Percentiles rank a stretch among this genome's conserved stretches.
Evolutionary conservation across 53 echinoderm and acorn worm genomes (phyloP).

Genomic region (Pentamera pediparva): DNA sequence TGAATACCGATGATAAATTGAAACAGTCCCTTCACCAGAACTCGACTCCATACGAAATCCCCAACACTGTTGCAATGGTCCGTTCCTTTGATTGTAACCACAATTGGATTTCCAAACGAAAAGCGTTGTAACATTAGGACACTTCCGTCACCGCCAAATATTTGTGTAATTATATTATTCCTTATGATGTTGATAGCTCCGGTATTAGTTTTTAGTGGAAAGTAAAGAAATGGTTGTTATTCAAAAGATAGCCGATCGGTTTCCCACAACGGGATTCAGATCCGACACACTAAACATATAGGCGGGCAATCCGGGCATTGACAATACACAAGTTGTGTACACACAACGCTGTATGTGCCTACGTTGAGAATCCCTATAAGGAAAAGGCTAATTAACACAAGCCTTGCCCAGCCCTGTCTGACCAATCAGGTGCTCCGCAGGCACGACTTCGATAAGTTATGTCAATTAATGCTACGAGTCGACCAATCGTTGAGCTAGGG

Average conservation of each 20-base stretch:
- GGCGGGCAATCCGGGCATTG: constrained; percentile 21
- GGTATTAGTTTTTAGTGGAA: background rate
- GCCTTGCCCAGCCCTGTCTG: constrained; percentile 11
- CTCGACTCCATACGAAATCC: no score
- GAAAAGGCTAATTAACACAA: constrained; percentile 39
- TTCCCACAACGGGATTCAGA: constrained; percentile 28
- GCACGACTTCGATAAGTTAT: constrained; percentile 29
- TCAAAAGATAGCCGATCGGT: constrained; percentile 27
- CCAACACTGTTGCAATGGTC: no score
- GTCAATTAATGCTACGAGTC: constrained; percentile 47
- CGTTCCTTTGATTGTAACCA: no score
- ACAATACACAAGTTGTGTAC: constrained; percentile 27
- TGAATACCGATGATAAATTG: no score
- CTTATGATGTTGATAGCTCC: no score
- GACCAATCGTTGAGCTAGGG: constrained; percentile 53
- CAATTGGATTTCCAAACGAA: no score
- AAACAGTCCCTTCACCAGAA: no score
- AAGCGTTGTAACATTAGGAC: no score
- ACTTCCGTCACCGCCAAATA: no score
- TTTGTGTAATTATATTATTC: no score
- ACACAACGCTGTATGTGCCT: constrained; percentile 12
- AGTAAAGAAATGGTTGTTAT: constrained; percentile 27
- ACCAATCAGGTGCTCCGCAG: constrained; percentile 20
- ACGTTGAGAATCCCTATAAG: constrained; percentile 35
- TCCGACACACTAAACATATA: no score